Evolutionary conservation across 2,888 invertebrate species (phyloP), one percentile per base, ranked within the genome.

Genomic region (Nemoura dubitans): DNA sequence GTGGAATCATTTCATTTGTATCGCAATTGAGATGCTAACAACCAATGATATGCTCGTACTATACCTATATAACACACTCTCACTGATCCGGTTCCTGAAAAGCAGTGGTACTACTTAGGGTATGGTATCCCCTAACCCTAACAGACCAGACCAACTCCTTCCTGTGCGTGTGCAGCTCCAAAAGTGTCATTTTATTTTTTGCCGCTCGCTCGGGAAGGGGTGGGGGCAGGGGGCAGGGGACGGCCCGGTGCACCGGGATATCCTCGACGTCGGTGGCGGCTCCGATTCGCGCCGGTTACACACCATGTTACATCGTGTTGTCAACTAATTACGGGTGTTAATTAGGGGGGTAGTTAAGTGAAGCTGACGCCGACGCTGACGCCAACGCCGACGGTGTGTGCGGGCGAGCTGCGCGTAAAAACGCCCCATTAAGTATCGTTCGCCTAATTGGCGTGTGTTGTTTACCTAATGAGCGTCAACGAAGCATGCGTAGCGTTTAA

Each of bases 321-420:
- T 81, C 81, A 30, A 81, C 81, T 81, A 81, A 81, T 81, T 81
- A 59, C n/a, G 81, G 30, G 27, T 81, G 81, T 81, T 81, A 81
- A 81, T 81, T 81, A 81, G 81, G 28, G 29, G 30, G 81, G 29
- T 81, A 30, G 81, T 81, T 81, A 81, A 81, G 27, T 81, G 30
- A 21, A 29, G 10, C 59, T 59, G 59, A 59, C 36, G 36, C 36
- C 14, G 59, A 59, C 36, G 36, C 36, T 36, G 36, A 36, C 36
- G 3, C 36, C 36, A 36, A 36, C 36, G 36, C 36, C 36, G 10
- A 36, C 59, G 59, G 59, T 59, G 59, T 59, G 81, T 81, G 81
- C 81, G 81, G 81, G 27, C 81, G 30, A n/a, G n/a, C n/a, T n/a
- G n/a, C n/a, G 81, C 21, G 21, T 59, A 59, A 29, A 30, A 30